Evolutionary conservation across 2,113 vertebrate genomes (phyloP).

Genomic region (Scytalopus superciliaris): DNA sequence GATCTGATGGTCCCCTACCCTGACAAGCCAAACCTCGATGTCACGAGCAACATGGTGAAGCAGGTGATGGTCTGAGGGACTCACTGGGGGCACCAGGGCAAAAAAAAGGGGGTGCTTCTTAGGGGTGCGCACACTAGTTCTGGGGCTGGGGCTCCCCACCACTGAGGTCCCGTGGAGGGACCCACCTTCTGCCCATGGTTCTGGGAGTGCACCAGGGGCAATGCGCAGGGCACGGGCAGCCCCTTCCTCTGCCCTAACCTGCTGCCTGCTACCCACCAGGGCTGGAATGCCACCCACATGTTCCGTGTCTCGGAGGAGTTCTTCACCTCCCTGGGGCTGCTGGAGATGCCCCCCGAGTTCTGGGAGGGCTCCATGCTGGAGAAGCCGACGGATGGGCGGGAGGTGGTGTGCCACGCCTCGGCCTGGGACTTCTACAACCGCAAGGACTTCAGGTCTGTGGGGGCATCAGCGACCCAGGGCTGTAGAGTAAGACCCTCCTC

Average conservation of each 20-base stretch:
- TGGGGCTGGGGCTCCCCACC: not conserved
- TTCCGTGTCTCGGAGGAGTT: constrained; percentile 89
- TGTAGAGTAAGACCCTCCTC: not conserved
- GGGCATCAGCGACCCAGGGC: not conserved
- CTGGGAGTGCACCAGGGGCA: not conserved
- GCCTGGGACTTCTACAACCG: constrained; percentile 99
- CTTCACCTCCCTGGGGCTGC: constrained; percentile 87
- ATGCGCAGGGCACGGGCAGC: not conserved
- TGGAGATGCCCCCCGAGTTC: constrained; percentile 87
- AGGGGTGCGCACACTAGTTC: not conserved
- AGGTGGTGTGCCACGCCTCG: constrained; percentile 95
- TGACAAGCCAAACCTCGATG: constrained; percentile 87
- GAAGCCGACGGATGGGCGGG: constrained; percentile 82
- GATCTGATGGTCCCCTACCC: constrained; percentile 90
- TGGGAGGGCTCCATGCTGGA: constrained; percentile 91
- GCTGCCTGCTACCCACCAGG: constrained; percentile 67
- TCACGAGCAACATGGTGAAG: constrained; percentile 82
- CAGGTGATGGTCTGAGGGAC: constrained; percentile 72
- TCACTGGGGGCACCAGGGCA: not conserved
- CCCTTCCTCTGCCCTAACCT: not conserved
- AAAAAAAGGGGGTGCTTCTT: not conserved
- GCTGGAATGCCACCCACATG: constrained; percentile 88
- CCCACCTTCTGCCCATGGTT: fast-evolving
- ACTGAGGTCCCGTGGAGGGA: not conserved
- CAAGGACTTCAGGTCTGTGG: constrained; percentile 91